phyloP scores from a whole-genome alignment of 2,113 vertebrate species.

The Sturnira hondurensis region DNA sequence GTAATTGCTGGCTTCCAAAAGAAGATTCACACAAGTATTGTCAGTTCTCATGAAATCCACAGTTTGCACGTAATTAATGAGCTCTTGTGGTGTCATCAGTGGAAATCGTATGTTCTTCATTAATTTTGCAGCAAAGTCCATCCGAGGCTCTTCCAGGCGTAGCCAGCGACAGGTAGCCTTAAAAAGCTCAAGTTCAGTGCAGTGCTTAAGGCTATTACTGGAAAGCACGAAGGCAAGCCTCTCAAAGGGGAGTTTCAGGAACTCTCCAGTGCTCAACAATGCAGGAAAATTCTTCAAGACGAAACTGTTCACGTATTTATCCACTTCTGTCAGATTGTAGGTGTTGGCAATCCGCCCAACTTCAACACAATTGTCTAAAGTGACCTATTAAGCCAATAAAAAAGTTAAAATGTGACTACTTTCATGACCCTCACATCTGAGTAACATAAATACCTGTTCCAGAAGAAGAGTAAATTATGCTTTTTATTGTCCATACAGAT shows the following conservation, averaged over 20 bases:
- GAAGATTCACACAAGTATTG: conserved; percentile 96
- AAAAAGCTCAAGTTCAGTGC: conserved; percentile 97
- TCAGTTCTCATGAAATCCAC: conserved; percentile 99
- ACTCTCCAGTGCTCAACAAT: conserved; percentile 94
- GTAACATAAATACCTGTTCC: background rate
- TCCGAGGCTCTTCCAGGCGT: conserved; percentile 84
- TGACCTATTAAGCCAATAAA: conserved; percentile 85
- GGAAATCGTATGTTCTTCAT: conserved; percentile 99
- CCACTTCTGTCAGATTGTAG: conserved; percentile 97
- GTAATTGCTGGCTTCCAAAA: conserved; percentile 99
- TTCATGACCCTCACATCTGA: background rate
- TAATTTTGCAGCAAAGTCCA: conserved; percentile 93
- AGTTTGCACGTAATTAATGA: conserved; percentile 97
- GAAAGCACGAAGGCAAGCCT: conserved; percentile 96
- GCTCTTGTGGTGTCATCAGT: conserved; percentile 97
- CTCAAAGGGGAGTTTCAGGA: conserved; percentile 97
- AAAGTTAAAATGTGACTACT: conserved; percentile 25
- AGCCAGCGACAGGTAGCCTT: conserved; percentile 98
- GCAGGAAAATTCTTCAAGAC: conserved; percentile 98
- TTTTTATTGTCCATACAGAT: background rate
- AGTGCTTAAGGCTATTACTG: conserved; percentile 98
- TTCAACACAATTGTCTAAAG: conserved; percentile 97
- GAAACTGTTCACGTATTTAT: conserved; percentile 99
- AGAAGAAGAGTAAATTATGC: background rate
- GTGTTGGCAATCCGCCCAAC: conserved; percentile 97